Percentiles rank a stretch among this genome's conserved stretches.
phyloP scores from a whole-genome alignment of 2,888 invertebrate genomes.

The Orthosia cruda region DNA sequence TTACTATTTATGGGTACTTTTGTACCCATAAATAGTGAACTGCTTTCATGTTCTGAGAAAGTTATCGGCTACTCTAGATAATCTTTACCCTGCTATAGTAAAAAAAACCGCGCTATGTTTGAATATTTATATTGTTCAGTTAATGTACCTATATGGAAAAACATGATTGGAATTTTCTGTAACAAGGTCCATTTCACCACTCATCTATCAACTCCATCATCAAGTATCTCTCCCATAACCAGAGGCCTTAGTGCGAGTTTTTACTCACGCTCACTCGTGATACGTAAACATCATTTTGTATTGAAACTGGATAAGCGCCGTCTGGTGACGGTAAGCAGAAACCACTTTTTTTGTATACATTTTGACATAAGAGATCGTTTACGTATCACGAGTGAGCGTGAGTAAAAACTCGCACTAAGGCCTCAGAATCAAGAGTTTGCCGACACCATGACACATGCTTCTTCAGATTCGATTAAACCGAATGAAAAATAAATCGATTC shows the following conservation, averaged over 20 bases:
- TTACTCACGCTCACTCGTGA: too few relatives aligned
- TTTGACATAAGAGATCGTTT: too few relatives aligned
- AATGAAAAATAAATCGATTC: conserved; percentile 74
- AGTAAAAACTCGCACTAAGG: too few relatives aligned
- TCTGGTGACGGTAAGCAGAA: too few relatives aligned
- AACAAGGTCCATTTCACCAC: conserved; percentile 35
- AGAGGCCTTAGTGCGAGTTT: too few relatives aligned
- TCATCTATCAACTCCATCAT: conserved; percentile 28
- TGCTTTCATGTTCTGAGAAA: not conserved
- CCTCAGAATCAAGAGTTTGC: conserved; percentile 44
- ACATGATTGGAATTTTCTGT: conserved; percentile 27
- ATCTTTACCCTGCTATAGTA: not conserved
- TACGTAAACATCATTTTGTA: too few relatives aligned
- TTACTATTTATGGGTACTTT: not conserved
- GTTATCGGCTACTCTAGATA: conserved; percentile 6
- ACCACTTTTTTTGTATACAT: too few relatives aligned
- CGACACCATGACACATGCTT: conserved; percentile 64
- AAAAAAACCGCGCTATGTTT: conserved; percentile 4
- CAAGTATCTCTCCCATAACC: not conserved
- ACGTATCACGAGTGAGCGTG: too few relatives aligned
- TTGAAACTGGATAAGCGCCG: too few relatives aligned
- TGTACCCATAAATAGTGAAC: not conserved
- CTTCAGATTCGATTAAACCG: conserved; percentile 68
- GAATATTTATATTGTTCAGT: conserved; percentile 8
- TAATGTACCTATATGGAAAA: conserved; percentile 18